These are phyloP conservation scores for Chloebia gouldiae DNA, from an alignment of 2,113 vertebrate genomes.

Conservation along the genomic window DNA sequence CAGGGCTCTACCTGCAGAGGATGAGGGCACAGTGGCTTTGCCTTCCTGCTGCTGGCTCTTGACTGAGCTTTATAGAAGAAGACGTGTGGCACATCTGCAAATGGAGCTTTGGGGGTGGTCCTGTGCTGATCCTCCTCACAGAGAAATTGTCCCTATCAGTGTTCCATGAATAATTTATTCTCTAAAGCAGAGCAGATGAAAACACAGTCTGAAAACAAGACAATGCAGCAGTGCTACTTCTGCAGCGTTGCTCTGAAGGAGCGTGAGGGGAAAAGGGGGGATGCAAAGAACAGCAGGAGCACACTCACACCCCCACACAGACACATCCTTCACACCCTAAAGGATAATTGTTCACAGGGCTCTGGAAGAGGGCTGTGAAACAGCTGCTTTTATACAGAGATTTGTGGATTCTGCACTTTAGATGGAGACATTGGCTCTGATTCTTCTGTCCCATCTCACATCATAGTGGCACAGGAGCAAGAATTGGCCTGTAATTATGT, in stretches of 20 bases:
- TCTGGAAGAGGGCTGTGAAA: not conserved
- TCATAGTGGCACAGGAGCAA: not conserved
- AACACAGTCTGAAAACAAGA: not conserved
- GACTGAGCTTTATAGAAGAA: not conserved
- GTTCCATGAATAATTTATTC: not conserved
- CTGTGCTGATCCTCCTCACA: not conserved
- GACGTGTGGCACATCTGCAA: fast-evolving
- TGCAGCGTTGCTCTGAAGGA: not conserved
- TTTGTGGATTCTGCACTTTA: not conserved
- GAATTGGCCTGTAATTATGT: not conserved
- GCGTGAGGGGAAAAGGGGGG: fast-evolving
- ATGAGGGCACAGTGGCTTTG: not conserved
- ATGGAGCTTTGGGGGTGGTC: not conserved
- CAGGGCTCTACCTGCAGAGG: not conserved
- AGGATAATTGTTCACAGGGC: not conserved
- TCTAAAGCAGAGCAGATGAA: not conserved
- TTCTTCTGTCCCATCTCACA: not conserved
- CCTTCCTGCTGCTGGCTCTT: not conserved
- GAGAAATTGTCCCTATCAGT: not conserved
- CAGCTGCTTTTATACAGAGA: not conserved
- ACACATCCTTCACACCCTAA: not conserved
- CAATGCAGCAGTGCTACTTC: not conserved
- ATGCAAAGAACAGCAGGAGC: not conserved
- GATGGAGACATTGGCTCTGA: not conserved
- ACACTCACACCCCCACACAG: not conserved